Conservation (phyloP, 2,113 vertebrate genomes). For the Pollachius pollachius region DNA sequence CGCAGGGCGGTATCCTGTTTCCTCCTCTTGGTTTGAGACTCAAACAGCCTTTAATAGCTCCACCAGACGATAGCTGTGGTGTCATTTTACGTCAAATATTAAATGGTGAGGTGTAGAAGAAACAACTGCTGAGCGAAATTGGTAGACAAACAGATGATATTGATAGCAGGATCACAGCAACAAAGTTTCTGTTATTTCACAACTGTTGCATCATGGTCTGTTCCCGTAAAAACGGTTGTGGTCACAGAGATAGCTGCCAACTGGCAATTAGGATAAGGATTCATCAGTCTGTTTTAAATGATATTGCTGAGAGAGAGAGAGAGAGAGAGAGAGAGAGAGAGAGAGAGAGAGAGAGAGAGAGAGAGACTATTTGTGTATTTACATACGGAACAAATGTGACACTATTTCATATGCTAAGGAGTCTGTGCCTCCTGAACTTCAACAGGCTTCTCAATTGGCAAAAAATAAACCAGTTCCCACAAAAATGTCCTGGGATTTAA, state of each 20-base stretch:
- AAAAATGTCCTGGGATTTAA: constrained; percentile 30
- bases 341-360: too few species aligned
- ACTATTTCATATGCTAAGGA: constrained; percentile 40
- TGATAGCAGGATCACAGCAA: background rate
- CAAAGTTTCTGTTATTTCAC: constrained; percentile 20
- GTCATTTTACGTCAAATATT: too few species aligned
- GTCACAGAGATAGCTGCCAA: background rate
- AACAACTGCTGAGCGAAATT: too few species aligned
- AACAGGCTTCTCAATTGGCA: constrained; percentile 15
- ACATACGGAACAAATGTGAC: constrained; percentile 35
- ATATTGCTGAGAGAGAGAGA: too few species aligned
- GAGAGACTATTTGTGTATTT: too few species aligned
- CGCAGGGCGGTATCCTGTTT: constrained; percentile 63
- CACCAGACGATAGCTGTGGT: background rate
- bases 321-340: too few species aligned
- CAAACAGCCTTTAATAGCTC: background rate
- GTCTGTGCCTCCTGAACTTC: constrained; percentile 44
- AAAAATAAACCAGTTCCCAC: background rate
- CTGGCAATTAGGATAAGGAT: too few species aligned
- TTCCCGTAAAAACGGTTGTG: background rate
- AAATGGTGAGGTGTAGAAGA: too few species aligned
- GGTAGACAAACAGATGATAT: too few species aligned
- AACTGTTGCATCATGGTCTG: constrained; percentile 34
- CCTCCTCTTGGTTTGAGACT: constrained; percentile 18
- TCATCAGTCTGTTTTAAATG: too few species aligned